phyloP scores from a whole-genome alignment of 1,140 invertebrate species.

The Megathymus violae region DNA sequence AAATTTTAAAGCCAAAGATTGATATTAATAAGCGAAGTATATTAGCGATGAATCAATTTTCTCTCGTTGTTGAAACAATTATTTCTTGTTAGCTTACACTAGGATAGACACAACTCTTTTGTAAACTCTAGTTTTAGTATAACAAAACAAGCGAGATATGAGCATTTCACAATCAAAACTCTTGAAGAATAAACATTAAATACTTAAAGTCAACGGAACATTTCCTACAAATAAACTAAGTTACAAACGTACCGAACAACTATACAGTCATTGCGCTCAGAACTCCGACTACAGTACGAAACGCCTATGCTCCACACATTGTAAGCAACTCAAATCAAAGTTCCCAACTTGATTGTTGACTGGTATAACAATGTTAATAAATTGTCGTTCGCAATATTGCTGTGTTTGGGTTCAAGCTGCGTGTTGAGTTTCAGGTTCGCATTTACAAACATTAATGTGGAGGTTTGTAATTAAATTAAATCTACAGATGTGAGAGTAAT shows the following conservation, averaged over 20 bases:
- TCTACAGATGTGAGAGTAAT: too few species aligned
- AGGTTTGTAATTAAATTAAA: background rate
- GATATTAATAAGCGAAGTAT: too few species aligned
- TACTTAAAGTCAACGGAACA: conserved; percentile 2
- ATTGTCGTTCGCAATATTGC: conserved; percentile 15
- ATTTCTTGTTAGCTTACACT: too few species aligned
- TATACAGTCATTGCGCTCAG: conserved; percentile 2
- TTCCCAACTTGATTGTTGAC: conserved; percentile 23
- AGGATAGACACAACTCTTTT: too few species aligned
- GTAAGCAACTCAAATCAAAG: conserved; percentile 29
- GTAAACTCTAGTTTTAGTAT: too few species aligned
- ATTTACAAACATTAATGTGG: conserved; percentile 8
- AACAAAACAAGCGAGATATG: background rate
- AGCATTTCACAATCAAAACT: background rate
- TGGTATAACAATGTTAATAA: conserved; percentile 21
- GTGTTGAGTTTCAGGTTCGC: conserved; percentile 13
- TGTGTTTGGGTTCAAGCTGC: conserved; percentile 6
- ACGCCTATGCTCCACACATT: conserved; percentile 1
- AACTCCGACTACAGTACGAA: conserved; percentile 1
- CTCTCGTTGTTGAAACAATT: too few species aligned
- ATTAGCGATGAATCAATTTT: too few species aligned
- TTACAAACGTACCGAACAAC: conserved; percentile 1
- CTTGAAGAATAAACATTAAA: background rate
- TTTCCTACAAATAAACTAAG: conserved; percentile 10
- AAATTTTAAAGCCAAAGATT: too few species aligned